These are phyloP conservation scores for Calidris pygmaea DNA, from an alignment of 2,113 vertebrate genomes.

Conservation along the genomic window DNA sequence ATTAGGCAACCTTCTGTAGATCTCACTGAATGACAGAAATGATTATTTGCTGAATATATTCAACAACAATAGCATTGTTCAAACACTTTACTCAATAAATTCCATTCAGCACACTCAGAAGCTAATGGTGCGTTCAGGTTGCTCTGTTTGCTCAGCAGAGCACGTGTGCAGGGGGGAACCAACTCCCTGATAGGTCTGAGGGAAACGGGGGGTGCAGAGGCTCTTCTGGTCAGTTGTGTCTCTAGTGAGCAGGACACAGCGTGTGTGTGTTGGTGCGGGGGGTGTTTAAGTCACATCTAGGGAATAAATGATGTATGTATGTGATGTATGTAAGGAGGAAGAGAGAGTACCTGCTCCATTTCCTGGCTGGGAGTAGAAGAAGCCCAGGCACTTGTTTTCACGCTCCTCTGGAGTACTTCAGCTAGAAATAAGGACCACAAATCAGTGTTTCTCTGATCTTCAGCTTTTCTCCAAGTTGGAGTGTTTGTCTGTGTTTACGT, in stretches of 20 bases:
- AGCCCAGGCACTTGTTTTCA: neutral
- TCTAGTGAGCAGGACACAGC: neutral
- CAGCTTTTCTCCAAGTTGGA: neutral
- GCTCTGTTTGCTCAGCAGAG: neutral
- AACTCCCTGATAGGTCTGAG: neutral
- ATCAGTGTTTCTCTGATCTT: neutral
- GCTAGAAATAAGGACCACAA: neutral
- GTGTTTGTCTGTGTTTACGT: no score
- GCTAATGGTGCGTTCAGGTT: neutral
- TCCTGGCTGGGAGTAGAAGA: neutral
- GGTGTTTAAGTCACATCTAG: neutral
- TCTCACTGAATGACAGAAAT: neutral
- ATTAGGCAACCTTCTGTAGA: neutral
- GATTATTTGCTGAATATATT: constrained; percentile 5
- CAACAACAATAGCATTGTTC: neutral
- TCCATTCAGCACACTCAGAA: neutral
- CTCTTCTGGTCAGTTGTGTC: neutral
- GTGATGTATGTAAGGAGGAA: neutral
- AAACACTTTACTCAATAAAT: neutral
- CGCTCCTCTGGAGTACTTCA: neutral
- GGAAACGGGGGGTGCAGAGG: neutral
- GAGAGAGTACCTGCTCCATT: neutral
- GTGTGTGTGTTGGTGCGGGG: neutral
- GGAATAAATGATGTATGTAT: neutral
- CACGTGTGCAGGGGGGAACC: neutral